Conservation (phyloP, 2,888 invertebrate genomes). For the Troides oblongomaculatus region DNA sequence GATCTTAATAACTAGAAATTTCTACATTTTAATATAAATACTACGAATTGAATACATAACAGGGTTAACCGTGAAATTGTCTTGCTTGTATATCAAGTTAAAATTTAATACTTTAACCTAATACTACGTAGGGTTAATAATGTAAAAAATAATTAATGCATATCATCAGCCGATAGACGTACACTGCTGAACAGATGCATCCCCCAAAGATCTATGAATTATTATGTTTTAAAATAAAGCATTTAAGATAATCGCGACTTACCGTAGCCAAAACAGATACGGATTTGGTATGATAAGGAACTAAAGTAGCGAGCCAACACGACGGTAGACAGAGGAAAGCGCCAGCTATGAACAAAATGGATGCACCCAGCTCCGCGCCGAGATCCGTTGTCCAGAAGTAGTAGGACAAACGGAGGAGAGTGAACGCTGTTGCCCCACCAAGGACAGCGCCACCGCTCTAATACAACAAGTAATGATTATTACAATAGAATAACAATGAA, state of each 20-base stretch:
- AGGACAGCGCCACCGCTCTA: conserved; percentile 70
- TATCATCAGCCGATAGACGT: no score
- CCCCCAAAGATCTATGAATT: no score
- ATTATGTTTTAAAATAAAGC: neutral
- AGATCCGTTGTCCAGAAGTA: conserved; percentile 73
- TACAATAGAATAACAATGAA: neutral
- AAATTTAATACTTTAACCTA: no score
- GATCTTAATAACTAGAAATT: no score
- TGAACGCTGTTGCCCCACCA: conserved; percentile 62
- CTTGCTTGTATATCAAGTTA: no score
- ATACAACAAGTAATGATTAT: neutral
- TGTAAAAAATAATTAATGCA: no score
- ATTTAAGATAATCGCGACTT: conserved; percentile 24
- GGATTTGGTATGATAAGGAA: conserved; percentile 61
- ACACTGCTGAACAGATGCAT: no score
- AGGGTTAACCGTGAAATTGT: no score
- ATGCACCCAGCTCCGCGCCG: conserved; percentile 59
- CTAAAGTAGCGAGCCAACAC: conserved; percentile 68
- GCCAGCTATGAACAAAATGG: conserved; percentile 57
- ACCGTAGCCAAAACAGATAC: conserved; percentile 56
- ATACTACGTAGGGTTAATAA: no score
- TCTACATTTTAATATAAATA: no score
- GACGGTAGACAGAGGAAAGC: conserved; percentile 65
- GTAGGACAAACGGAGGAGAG: conserved; percentile 64
- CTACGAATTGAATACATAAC: no score